Evolutionary conservation across 2,113 vertebrate species (phyloP).

Genomic region (cat (Felis catus)): F.catus_Fca126_mat1.0 CM031419.1:67698501-67699000

Average conservation of each 20-base stretch:
- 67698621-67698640: not conserved
- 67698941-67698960: not conserved
- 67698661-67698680: not conserved
- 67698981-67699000: not conserved
- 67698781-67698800: rapidly evolving
- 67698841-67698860: not conserved
- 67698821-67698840: not conserved
- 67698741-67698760: not conserved
- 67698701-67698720: not conserved
- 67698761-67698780: not conserved
- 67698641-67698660: not conserved
- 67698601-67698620: not conserved
- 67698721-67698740: not conserved
- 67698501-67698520: not conserved
- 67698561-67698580: not conserved
- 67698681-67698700: not conserved
- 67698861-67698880: not conserved
- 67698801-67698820: not conserved
- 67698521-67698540: not conserved
- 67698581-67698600: not conserved
- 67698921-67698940: not conserved
- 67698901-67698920: not conserved
- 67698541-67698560: not conserved
- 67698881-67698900: not conserved
- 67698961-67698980: not conserved